Percentiles rank a stretch among this genome's conserved stretches.
Conservation (phyloP, 1,140 invertebrate species). For the Pseudoatta argentina region DNA sequence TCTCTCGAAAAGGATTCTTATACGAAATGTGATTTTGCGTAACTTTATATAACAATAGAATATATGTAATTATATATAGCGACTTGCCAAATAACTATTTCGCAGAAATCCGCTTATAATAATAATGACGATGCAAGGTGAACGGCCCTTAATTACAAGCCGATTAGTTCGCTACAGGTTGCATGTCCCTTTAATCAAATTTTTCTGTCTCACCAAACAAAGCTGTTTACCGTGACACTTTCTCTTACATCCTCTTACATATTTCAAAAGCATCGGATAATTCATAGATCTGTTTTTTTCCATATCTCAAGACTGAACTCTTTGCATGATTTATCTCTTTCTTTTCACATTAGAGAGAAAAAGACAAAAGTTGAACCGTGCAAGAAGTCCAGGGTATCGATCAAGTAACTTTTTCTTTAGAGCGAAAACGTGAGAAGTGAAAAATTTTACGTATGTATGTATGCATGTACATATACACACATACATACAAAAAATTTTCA, state of each 20-base stretch:
- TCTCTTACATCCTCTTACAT: constrained; percentile 1
- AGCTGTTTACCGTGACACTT: constrained; percentile 38
- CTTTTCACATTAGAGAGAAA: too few relatives aligned
- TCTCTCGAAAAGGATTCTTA: neutral
- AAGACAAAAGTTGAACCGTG: too few relatives aligned
- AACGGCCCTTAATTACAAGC: constrained; percentile 81
- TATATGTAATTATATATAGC: neutral
- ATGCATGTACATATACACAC: too few relatives aligned
- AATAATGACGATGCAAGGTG: constrained; percentile 73
- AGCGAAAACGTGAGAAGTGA: too few relatives aligned
- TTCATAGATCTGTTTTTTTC: too few relatives aligned
- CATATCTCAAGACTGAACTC: too few relatives aligned
- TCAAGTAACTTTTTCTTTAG: too few relatives aligned
- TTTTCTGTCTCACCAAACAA: constrained; percentile 67
- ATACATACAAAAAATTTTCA: too few relatives aligned
- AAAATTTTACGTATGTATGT: too few relatives aligned
- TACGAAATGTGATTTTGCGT: neutral
- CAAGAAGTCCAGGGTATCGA: too few relatives aligned
- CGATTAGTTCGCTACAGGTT: constrained; percentile 75
- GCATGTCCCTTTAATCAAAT: constrained; percentile 79
- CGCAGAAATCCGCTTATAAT: constrained; percentile 28
- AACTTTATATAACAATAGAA: neutral
- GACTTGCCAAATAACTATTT: neutral
- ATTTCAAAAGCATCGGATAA: constrained; percentile 9
- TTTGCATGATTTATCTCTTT: too few relatives aligned